Evolutionary conservation across 2,113 vertebrate genomes (phyloP), one percentile per base, ranked within the genome.

Genomic region (Myrmophylax atrothorax): DNA sequence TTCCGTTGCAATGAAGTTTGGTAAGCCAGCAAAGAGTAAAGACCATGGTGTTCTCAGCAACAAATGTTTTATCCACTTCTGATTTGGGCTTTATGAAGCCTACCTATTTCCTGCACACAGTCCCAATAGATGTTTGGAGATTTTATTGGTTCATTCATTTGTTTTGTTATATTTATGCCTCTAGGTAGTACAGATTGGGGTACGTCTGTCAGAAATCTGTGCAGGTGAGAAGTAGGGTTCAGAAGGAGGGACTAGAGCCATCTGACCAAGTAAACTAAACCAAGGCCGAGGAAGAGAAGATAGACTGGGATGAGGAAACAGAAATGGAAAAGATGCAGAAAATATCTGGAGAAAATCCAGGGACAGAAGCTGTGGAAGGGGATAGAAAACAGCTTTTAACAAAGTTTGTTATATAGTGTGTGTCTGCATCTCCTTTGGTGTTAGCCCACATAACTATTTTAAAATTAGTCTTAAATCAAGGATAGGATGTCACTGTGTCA

Each of bases 161-260:
- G 10, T 55, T 76, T 76, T 85, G 24, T 81, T 59, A 26, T 31
- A 38, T 70, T 70, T 73, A 28, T 52, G 22, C 29, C 29, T 4
- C 18, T 49, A 24, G 20, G 28, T 66, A 84, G 44, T 24, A 47
- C 10, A 67, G 35, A 50, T 28, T 14, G 26, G 8, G 10, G 8
- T 0, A 0, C 0, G 0, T 64, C 26, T 85, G 58, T 22, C 33
- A 62, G 47, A 25, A 52, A 13, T 37, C 47, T 47, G 17, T 53
- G 70, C 17, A 72, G 40, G 19, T 22, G 28, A 75, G 13, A 56
- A 3, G 8, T 4, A 42, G 29, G 33, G 49, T 22, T 52, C 28
- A 31, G 49, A 69, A 37, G n/a, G 6, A 62, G 47, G 9, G 17
- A 14, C 14, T 53, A 59, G 23, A 94, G 10, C 8, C 22, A 35